phyloP scores from a whole-genome alignment of 1,140 invertebrate genomes.

The Atta texana region DNA sequence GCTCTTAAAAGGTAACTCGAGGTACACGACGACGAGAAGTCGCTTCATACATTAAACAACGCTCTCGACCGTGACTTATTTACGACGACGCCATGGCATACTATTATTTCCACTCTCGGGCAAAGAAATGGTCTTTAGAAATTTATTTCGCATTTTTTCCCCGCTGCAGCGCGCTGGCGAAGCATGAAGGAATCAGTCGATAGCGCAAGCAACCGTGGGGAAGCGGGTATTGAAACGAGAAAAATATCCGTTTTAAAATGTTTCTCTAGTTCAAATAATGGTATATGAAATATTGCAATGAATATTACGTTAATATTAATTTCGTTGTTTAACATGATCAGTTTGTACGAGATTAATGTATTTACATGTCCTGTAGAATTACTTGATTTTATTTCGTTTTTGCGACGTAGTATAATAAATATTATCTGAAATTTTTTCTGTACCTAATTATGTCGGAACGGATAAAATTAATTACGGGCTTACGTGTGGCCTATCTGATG shows the following conservation, averaged over 20 bases:
- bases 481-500: constrained; percentile 89
- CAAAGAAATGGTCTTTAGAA: constrained; percentile 56
- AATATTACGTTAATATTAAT: constrained; percentile 17
- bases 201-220: background rate
- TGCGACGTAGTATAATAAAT: background rate
- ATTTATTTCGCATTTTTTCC: constrained; percentile 52
- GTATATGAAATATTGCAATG: background rate
- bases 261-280: background rate
- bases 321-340: background rate
- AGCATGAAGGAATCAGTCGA: background rate
- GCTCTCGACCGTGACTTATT: constrained; percentile 60
- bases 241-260: constrained; percentile 17
- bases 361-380: background rate
- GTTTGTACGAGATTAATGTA: background rate
- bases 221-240: constrained; percentile 7
- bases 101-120: constrained; percentile 49
- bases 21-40: constrained; percentile 29
- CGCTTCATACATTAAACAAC: constrained; percentile 65
- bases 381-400: background rate
- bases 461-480: constrained; percentile 69
- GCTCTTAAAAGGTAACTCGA: constrained; percentile 57
- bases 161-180: no score
- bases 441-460: constrained; percentile 5
- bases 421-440: constrained; percentile 1
- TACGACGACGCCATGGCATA: constrained; percentile 55